Evolutionary conservation across 2,113 vertebrate species (phyloP).

Genomic region (Ramphastos sulfuratus): DNA sequence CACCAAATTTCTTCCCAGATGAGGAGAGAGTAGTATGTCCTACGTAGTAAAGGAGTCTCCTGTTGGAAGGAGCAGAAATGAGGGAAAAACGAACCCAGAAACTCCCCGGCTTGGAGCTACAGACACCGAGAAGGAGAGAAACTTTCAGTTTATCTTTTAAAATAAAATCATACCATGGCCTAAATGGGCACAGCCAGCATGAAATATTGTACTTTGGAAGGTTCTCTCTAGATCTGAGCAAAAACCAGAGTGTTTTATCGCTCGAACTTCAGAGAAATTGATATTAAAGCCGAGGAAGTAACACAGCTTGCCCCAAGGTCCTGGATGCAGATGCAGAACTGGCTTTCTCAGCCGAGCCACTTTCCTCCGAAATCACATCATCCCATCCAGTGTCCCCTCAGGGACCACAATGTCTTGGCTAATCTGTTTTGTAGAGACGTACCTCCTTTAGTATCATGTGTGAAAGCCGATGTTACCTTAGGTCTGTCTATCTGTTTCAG

Average conservation of each 20-base stretch:
- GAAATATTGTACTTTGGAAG: neutral
- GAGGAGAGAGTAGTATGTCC: neutral
- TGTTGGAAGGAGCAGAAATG: neutral
- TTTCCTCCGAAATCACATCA: neutral
- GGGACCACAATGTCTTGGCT: accelerated
- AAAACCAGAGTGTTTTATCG: accelerated
- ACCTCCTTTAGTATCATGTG: accelerated
- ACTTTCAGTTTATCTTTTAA: constrained; percentile 34
- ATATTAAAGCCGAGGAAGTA: constrained; percentile 8
- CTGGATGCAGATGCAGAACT: too few species aligned
- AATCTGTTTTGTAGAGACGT: accelerated
- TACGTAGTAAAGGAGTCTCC: neutral
- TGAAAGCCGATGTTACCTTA: accelerated
- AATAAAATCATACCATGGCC: neutral
- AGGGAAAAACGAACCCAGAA: neutral
- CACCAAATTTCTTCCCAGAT: neutral
- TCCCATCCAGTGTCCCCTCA: accelerated
- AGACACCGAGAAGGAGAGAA: neutral
- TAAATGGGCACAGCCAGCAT: neutral
- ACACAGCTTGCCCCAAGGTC: constrained; percentile 17
- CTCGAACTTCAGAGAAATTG: neutral
- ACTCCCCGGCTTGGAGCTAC: neutral
- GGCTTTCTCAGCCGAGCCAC: neutral
- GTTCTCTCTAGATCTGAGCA: accelerated
- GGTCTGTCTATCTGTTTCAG: accelerated